Percentiles rank a stretch among this genome's conserved stretches.
Conservation (phyloP, 2,888 invertebrate species). For the Spisula solida region DNA sequence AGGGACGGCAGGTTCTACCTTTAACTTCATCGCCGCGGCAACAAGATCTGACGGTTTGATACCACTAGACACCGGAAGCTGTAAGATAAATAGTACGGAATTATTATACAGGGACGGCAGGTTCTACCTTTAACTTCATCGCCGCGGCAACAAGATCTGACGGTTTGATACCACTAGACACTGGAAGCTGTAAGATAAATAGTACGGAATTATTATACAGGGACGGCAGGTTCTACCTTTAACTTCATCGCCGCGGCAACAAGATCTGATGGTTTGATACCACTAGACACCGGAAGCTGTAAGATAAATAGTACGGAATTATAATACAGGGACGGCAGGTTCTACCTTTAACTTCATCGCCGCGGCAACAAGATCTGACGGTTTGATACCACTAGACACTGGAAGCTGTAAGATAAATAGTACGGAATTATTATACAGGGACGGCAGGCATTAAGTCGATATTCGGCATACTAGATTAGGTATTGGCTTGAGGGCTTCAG, state of each 20-base stretch:
- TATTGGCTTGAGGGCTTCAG: too few species aligned
- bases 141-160: constrained; percentile 69
- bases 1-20: constrained; percentile 64
- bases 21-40: constrained; percentile 69
- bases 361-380: constrained; percentile 65
- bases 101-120: constrained; percentile 37
- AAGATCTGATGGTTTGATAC: constrained; percentile 66
- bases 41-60: constrained; percentile 67
- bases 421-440: too few species aligned
- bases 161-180: constrained; percentile 55
- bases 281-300: constrained; percentile 53
- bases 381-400: constrained; percentile 53
- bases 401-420: constrained; percentile 43
- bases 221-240: constrained; percentile 65
- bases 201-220: not conserved
- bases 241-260: constrained; percentile 69
- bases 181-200: constrained; percentile 43
- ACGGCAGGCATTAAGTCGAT: too few species aligned
- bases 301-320: not conserved
- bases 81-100: not conserved
- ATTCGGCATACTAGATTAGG: too few species aligned
- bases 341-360: constrained; percentile 70
- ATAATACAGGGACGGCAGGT: constrained; percentile 40
- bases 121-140: constrained; percentile 69
- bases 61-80: constrained; percentile 54